Base-by-base conservation (phyloP, 2,888 invertebrate genomes). In the Philhelius pedissequus region DNA sequence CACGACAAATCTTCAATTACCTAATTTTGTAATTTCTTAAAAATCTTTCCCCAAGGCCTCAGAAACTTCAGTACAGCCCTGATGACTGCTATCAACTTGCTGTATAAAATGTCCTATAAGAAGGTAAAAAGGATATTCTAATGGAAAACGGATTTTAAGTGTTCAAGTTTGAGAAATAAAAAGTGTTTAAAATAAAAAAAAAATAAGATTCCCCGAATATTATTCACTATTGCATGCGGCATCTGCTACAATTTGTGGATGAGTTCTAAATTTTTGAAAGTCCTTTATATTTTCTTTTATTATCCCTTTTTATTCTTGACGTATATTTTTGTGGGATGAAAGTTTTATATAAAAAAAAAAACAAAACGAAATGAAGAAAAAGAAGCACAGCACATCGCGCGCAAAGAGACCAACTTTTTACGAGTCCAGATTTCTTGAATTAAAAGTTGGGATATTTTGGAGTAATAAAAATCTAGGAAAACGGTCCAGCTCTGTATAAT, bases 231-330 rank as follows among this genome's bases (percentile, higher is more conserved):
- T 83, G 79, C 74, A 83, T 30, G 64, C 32, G 54, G 74, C 83
- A 83, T 83, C 83, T 83, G 83, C 70, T 83, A 83, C 83, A 74
- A 83, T 83, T 83, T 79, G 69, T 74, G 74, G 83, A 83, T 83
- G 83, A 83, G 82, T 83, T 69, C 62, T 56, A 82, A 52, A 68
- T 69, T 69, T 43, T 62, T 43, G 38, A 64, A 68, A 52, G 66
- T 62, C 40, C 58, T 76, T 58, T n/a, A n/a, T n/a, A 38, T 66
- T 70, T 52, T 54, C n/a, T 40, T 22, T 56, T 32, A 56, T 35
- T 56, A 56, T 56, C 56, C 32, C 8, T 32, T 32, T 30, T 27
- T 1, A 4, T 52, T 56, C 8, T 20, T n/a, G 18, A n/a, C n/a
- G 52, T 45, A 22, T 27, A 22, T 27, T 22, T 43, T 48, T 48